Evolutionary conservation across 2,113 vertebrate species (phyloP).

Genomic region (Oriolus oriolus): DNA sequence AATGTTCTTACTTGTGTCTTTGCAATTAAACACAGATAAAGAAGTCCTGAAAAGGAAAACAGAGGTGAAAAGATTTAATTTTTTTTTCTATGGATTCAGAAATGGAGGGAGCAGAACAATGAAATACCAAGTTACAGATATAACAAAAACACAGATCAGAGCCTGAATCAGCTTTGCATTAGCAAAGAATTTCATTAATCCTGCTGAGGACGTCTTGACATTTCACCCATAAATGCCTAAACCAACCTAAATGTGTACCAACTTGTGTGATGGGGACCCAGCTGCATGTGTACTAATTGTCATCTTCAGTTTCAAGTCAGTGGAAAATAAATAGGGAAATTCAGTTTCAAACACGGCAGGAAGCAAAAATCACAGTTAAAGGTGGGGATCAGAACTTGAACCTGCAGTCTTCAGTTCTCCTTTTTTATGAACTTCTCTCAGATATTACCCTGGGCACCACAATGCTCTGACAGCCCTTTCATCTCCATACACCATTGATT

Average conservation of each 20-base stretch:
- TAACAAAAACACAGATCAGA: not conserved
- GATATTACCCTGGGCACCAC: not conserved
- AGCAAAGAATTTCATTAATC: not conserved
- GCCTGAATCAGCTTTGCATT: not conserved
- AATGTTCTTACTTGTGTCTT: not conserved
- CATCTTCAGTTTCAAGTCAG: not conserved
- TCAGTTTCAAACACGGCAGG: not conserved
- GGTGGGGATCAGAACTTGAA: not conserved
- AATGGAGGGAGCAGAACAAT: not conserved
- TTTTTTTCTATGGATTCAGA: not conserved
- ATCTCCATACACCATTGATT: not conserved
- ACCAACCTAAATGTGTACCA: not conserved
- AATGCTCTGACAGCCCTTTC: not conserved
- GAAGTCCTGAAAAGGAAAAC: not conserved
- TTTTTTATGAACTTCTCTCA: no score
- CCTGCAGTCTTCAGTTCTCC: not conserved
- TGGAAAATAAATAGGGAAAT: not conserved
- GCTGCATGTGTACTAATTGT: not conserved
- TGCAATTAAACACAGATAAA: not conserved
- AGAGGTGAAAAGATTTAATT: not conserved
- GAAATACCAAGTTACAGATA: not conserved
- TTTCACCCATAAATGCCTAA: not conserved
- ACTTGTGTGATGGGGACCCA: not conserved
- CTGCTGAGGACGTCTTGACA: not conserved
- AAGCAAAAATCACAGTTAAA: not conserved